These are phyloP conservation scores for Monopis laevigella DNA, from an alignment of 2,888 invertebrate genomes.

Conservation along the genomic window DNA sequence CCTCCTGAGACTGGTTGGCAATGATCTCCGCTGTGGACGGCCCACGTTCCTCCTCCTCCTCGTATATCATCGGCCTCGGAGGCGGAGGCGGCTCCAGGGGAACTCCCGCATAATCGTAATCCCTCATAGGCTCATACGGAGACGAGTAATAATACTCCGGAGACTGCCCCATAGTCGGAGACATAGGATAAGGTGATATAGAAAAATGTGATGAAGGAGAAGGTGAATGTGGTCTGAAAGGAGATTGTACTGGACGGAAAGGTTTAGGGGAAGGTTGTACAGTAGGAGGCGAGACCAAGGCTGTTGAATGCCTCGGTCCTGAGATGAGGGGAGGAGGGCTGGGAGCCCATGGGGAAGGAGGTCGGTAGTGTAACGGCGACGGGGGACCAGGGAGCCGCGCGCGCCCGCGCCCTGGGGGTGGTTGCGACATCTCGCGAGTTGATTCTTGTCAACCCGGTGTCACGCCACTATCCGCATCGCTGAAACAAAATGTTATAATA, in stretches of 20 bases:
- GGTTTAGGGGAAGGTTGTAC: slow-evolving; percentile 64
- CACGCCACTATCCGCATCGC: slow-evolving; percentile 62
- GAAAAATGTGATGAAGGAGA: slow-evolving; percentile 61
- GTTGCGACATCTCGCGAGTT: slow-evolving; percentile 64
- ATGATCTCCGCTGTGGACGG: slow-evolving; percentile 92
- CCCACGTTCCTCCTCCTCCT: slow-evolving; percentile 77
- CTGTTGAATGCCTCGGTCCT: slow-evolving; percentile 64
- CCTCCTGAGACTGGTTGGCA: slow-evolving; percentile 93
- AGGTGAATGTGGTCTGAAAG: slow-evolving; percentile 52
- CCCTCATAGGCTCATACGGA: slow-evolving; percentile 67
- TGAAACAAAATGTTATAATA: slow-evolving; percentile 58
- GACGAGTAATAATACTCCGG: slow-evolving; percentile 69
- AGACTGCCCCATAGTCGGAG: slow-evolving; percentile 69
- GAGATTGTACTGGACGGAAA: slow-evolving; percentile 57
- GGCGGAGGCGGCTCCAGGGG: slow-evolving; percentile 83
- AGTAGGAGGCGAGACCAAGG: slow-evolving; percentile 66
- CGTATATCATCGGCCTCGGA: slow-evolving; percentile 70
- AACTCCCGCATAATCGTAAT: slow-evolving; percentile 78
- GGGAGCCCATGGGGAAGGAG: slow-evolving; percentile 80
- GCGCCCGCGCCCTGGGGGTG: slow-evolving; percentile 60
- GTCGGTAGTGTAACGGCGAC: slow-evolving; percentile 73
- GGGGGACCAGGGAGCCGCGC: slow-evolving; percentile 58
- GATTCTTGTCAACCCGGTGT: slow-evolving; percentile 62
- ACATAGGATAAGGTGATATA: slow-evolving; percentile 59
- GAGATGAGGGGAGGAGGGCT: slow-evolving; percentile 78